These are phyloP conservation scores for Pseudobourletiella spinata DNA, from an alignment of 1,140 invertebrate genomes.

Conservation along the genomic window DNA sequence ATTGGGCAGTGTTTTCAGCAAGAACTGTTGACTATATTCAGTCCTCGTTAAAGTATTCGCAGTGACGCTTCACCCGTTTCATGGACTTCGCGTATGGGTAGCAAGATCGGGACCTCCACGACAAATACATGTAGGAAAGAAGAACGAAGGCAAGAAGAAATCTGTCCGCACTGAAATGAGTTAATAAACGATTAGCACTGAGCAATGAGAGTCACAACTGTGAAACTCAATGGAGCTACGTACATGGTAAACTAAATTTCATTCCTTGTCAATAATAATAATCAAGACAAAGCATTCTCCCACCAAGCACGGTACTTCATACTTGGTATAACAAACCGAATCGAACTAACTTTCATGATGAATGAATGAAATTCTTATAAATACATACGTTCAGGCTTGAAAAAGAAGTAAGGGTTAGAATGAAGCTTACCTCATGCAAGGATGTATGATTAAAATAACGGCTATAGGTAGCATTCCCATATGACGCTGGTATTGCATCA, in stretches of 20 bases:
- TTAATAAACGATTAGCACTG: too few relatives aligned
- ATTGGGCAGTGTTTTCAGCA: too few relatives aligned
- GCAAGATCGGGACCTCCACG: slow-evolving; percentile 14
- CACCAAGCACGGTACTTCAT: too few relatives aligned
- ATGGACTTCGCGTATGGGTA: slow-evolving; percentile 25
- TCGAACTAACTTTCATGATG: neutral
- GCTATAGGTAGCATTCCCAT: slow-evolving; percentile 30
- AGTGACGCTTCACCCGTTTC: slow-evolving; percentile 5
- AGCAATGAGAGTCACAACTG: too few relatives aligned
- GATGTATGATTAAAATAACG: slow-evolving; percentile 9
- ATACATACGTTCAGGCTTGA: too few relatives aligned
- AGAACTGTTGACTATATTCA: too few relatives aligned
- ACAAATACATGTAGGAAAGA: slow-evolving; percentile 10
- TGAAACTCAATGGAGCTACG: neutral
- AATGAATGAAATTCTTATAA: neutral
- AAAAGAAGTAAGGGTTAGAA: too few relatives aligned
- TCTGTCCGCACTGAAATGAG: slow-evolving; percentile 28
- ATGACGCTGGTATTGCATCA: slow-evolving; percentile 25
- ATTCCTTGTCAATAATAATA: too few relatives aligned
- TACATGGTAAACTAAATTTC: neutral
- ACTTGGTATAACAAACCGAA: too few relatives aligned
- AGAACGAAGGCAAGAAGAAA: neutral
- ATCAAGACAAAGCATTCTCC: too few relatives aligned
- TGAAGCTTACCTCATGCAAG: slow-evolving; percentile 25
- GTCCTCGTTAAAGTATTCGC: neutral